Base-by-base conservation (phyloP, 2,113 vertebrate genomes). In the Takifugu flavidus region DNA sequence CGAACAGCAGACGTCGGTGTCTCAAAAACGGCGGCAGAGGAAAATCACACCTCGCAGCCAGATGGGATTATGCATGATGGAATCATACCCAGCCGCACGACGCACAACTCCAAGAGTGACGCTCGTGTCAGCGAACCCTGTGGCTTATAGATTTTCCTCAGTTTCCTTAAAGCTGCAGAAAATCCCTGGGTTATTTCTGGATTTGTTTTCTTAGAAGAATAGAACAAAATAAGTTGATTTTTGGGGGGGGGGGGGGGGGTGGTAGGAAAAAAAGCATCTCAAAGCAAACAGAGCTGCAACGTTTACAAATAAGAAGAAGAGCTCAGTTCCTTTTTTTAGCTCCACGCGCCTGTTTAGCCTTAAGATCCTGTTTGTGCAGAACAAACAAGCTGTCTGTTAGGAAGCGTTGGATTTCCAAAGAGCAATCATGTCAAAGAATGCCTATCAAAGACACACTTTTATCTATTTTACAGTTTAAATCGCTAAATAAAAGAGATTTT, bases 61-160 rank as follows among this genome's bases (percentile, higher is more conserved):
- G 49, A 52, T 72, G 43, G 72, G 79, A 84, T 83, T 82, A 78
- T 54, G 59, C 8, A 7, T 34, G 31, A 34, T 34, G 31, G 31
- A 39, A 39, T 10, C 34, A 10, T 11, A 39, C 11, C 34, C 34
- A 39, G 34, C 34, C 8, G 7, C 67, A 54, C 69, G 67, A 49
- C 61, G 58, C 72, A 82, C 77, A 79, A 84, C 72, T 83, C 25
- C 56, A 74, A 71, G 82, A 84, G 59, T 26, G 63, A 72, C 46
- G 49, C 58, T 75, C 72, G 74, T 76, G 62, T 63, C 77, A 73
- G 71, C 70, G 67, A 3, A 14, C 34, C 62, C 62, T 57, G 27
- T 13, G 8, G 45, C 46, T 57, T 52, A 29, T 44, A 43, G 58
- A 43, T 15, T 20, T 60, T 63, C 26, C 49, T 42, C 20, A 20